phyloP scores from a whole-genome alignment of 2,888 invertebrate genomes.

The Sussaba pulchella region DNA sequence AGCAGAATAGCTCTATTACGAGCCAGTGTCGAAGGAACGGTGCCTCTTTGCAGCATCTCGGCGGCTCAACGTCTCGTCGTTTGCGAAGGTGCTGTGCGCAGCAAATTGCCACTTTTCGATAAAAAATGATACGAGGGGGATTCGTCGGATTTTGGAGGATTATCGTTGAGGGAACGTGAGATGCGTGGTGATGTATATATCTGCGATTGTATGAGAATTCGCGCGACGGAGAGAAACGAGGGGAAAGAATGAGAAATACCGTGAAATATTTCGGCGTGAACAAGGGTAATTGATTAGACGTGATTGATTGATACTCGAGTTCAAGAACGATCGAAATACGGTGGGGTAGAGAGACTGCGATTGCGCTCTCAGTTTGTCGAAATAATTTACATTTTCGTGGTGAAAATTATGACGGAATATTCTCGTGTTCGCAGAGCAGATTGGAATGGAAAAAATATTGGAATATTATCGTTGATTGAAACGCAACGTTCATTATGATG shows the following conservation, averaged over 20 bases:
- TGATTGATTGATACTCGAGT: no score
- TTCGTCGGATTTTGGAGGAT: not conserved
- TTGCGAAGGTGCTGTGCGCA: conserved; percentile 94
- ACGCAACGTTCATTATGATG: not conserved
- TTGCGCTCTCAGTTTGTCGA: not conserved
- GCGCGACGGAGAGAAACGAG: conserved; percentile 33
- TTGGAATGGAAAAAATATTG: not conserved
- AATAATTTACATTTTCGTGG: conserved; percentile 11
- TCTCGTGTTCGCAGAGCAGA: not conserved
- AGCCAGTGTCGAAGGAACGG: conserved; percentile 81
- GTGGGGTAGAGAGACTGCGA: no score
- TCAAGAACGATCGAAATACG: no score
- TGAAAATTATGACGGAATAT: not conserved
- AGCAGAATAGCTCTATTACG: conserved; percentile 79
- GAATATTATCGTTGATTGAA: conserved; percentile 5
- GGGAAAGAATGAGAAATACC: conserved; percentile 38
- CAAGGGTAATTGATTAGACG: no score
- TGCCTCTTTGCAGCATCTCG: conserved; percentile 85
- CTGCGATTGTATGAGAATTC: conserved; percentile 37
- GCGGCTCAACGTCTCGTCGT: conserved; percentile 90
- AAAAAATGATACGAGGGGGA: conserved; percentile 85
- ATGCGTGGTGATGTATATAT: conserved; percentile 31
- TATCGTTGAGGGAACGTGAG: not conserved
- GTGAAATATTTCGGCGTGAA: no score
- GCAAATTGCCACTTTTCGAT: conserved; percentile 94